These are phyloP conservation scores for Lichenostomus cassidix DNA, from an alignment of 2,113 vertebrate species.

Conservation along the genomic window DNA sequence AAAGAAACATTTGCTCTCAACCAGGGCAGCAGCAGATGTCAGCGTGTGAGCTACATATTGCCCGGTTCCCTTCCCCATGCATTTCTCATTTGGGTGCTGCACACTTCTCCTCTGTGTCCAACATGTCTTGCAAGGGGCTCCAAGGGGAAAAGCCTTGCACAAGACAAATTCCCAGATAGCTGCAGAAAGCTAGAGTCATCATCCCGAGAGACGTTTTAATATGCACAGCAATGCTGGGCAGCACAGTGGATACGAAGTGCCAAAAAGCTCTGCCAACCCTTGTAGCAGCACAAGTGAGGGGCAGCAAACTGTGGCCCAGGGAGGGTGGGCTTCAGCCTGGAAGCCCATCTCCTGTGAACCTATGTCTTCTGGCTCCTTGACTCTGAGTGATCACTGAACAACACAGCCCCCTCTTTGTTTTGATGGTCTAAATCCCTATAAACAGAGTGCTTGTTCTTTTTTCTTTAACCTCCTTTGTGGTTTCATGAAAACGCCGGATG, in stretches of 20 bases:
- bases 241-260: neutral
- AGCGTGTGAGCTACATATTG: neutral
- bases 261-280: constrained; percentile 1
- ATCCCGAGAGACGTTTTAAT: neutral
- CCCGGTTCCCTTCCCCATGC: accelerated
- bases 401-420: constrained; percentile 55
- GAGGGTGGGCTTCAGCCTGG: constrained; percentile 8
- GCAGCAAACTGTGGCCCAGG: neutral
- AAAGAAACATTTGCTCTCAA: neutral
- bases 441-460: constrained; percentile 61
- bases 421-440: constrained; percentile 33
- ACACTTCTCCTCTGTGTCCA: accelerated
- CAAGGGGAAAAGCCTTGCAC: neutral
- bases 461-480: constrained; percentile 55
- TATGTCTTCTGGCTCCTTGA: neutral
- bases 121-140: neutral
- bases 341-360: neutral
- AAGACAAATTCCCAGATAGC: neutral
- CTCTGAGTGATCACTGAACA: neutral
- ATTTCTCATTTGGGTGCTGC: neutral
- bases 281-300: neutral
- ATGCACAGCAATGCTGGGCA: neutral
- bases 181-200: neutral
- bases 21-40: neutral
- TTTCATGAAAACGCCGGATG: constrained; percentile 64